A percentile compares a stretch with the other conserved stretches of the same genome.
Conservation (phyloP, 2,888 invertebrate species). For the Amiota mariae region DNA sequence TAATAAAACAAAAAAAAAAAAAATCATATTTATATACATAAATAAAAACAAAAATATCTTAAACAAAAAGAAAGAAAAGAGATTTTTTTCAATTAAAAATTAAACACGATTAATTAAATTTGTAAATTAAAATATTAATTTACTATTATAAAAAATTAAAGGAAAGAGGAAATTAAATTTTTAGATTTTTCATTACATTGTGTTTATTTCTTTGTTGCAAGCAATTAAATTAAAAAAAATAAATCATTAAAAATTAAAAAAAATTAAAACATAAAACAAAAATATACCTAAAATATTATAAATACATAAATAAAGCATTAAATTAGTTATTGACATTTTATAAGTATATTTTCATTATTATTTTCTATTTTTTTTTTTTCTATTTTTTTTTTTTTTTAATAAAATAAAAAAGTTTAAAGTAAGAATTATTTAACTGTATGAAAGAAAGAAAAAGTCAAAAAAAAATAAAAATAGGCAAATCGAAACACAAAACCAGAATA, state of each 20-base stretch:
- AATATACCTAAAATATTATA: too few species aligned
- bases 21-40: constrained; percentile 31
- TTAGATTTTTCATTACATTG: background rate
- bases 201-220: too few species aligned
- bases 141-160: constrained; percentile 9
- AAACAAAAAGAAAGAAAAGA: background rate
- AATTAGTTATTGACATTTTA: too few species aligned
- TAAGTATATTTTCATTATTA: too few species aligned
- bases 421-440: constrained; percentile 17
- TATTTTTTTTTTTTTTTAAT: background rate
- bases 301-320: too few species aligned
- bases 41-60: constrained; percentile 9
- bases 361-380: background rate
- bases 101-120: background rate
- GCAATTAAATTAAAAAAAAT: too few species aligned
- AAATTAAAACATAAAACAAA: too few species aligned
- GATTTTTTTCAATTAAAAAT: background rate
- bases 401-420: constrained; percentile 31
- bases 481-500: too few species aligned
- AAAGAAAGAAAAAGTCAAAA: constrained; percentile 28
- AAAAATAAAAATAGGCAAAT: too few species aligned
- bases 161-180: background rate
- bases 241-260: too few species aligned
- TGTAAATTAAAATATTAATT: background rate
- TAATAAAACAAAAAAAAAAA: constrained; percentile 15